Percentiles rank a stretch among this genome's conserved stretches.
Conservation (phyloP, 2,113 vertebrate genomes). For the Channa maculata region DNA sequence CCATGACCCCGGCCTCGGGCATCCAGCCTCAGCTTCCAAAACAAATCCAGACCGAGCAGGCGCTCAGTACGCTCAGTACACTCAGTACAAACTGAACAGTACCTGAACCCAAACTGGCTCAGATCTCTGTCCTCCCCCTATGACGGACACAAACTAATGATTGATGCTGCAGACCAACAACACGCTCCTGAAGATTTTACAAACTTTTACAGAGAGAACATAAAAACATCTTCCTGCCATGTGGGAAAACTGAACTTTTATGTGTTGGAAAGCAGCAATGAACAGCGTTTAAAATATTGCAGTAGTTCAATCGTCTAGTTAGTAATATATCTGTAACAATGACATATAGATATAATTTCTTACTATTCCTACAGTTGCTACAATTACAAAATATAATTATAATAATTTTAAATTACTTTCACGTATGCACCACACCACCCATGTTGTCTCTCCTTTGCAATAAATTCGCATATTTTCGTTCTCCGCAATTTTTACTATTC, state of each 20-base stretch:
- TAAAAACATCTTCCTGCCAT: no score
- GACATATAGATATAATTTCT: background rate
- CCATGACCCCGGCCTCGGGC: conserved; percentile 73
- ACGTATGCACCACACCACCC: no score
- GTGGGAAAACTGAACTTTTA: background rate
- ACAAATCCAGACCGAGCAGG: conserved; percentile 62
- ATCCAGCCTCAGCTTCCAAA: conserved; percentile 66
- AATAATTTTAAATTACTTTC: background rate
- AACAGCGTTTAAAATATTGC: background rate
- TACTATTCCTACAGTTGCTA: background rate
- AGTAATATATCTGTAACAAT: background rate
- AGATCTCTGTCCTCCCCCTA: background rate
- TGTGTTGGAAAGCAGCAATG: background rate
- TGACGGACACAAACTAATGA: background rate
- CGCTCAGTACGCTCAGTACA: background rate
- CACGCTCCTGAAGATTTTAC: background rate
- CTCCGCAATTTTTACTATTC: no score
- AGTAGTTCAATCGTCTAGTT: no score
- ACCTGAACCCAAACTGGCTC: conserved; percentile 1
- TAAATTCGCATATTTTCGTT: no score
- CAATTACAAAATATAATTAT: background rate
- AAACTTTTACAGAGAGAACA: background rate
- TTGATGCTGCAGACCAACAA: background rate
- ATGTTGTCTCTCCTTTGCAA: no score
- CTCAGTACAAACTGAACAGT: background rate